These are phyloP conservation scores for Zonitis immaculata DNA, from an alignment of 2,888 invertebrate species.

Conservation along the genomic window DNA sequence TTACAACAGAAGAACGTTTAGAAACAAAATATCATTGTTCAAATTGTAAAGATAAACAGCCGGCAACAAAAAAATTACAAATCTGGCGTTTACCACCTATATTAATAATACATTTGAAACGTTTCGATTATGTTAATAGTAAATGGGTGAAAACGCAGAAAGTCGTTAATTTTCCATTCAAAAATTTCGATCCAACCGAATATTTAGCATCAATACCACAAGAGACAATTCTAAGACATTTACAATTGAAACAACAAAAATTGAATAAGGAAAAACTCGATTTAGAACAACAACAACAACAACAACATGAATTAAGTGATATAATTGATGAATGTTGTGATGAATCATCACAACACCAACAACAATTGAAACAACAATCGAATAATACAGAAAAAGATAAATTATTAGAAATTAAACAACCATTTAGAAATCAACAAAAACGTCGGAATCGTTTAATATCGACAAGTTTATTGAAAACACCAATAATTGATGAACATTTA, in stretches of 20 bases:
- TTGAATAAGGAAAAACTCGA: too few relatives aligned
- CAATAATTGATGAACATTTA: conserved; percentile 66
- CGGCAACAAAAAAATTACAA: conserved; percentile 85
- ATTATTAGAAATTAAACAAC: background rate
- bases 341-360: conserved; percentile 2
- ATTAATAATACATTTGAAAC: conserved; percentile 84
- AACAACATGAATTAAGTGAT: conserved; percentile 26
- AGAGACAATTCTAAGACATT: conserved; percentile 66
- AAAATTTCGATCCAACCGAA: conserved; percentile 80
- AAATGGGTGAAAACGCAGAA: conserved; percentile 95
- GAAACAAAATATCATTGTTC: conserved; percentile 84
- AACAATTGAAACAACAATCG: background rate
- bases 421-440: background rate
- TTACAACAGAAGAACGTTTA: conserved; percentile 81
- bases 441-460: conserved; percentile 55
- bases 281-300: too few relatives aligned
- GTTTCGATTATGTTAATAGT: conserved; percentile 85
- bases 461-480: conserved; percentile 62
- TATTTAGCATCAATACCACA: conserved; percentile 80
- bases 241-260: conserved; percentile 52
- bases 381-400: background rate
- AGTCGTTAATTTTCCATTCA: conserved; percentile 83
- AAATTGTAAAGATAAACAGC: conserved; percentile 75
- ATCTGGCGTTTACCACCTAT: conserved; percentile 89
- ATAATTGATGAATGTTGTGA: conserved; percentile 4